phyloP scores from a whole-genome alignment of 2,797 vertebrate species.

The Menidia menidia region DNA sequence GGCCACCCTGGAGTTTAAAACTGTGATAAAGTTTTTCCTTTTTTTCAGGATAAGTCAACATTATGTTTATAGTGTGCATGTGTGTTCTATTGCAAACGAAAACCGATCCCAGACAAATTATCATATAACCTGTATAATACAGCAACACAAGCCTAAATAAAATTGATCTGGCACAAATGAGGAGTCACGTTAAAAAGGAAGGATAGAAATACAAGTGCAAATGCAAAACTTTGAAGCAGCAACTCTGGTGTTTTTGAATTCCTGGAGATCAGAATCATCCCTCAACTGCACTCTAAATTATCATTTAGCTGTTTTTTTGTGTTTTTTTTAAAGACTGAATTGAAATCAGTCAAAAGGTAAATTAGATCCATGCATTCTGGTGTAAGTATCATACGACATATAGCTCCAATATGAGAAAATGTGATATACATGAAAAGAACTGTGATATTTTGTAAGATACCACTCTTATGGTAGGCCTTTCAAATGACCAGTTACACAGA shows the following conservation, averaged over 20 bases:
- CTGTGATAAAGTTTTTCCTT: constrained; percentile 35
- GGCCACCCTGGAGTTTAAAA: constrained; percentile 62
- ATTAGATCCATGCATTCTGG: too few relatives aligned
- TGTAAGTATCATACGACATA: too few relatives aligned
- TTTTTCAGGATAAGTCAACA: constrained; percentile 51
- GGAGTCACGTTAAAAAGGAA: constrained; percentile 18
- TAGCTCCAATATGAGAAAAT: too few relatives aligned
- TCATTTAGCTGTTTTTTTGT: too few relatives aligned
- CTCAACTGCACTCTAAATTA: neutral
- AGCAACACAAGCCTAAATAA: constrained; percentile 43
- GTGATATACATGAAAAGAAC: too few relatives aligned
- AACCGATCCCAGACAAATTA: constrained; percentile 65
- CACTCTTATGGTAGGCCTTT: too few relatives aligned
- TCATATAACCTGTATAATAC: constrained; percentile 66
- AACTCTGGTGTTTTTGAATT: constrained; percentile 3
- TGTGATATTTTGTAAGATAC: too few relatives aligned
- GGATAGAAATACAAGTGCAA: neutral
- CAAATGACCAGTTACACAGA: too few relatives aligned
- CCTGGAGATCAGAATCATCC: constrained; percentile 11
- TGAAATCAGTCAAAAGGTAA: too few relatives aligned
- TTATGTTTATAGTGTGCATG: constrained; percentile 54
- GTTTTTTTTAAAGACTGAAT: too few relatives aligned
- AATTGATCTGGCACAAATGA: constrained; percentile 52
- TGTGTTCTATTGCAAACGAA: constrained; percentile 61
- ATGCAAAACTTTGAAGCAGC: constrained; percentile 11